Evolutionary conservation across 2,888 invertebrate genomes (phyloP).

Genomic region (Ditula angustiorana): DNA sequence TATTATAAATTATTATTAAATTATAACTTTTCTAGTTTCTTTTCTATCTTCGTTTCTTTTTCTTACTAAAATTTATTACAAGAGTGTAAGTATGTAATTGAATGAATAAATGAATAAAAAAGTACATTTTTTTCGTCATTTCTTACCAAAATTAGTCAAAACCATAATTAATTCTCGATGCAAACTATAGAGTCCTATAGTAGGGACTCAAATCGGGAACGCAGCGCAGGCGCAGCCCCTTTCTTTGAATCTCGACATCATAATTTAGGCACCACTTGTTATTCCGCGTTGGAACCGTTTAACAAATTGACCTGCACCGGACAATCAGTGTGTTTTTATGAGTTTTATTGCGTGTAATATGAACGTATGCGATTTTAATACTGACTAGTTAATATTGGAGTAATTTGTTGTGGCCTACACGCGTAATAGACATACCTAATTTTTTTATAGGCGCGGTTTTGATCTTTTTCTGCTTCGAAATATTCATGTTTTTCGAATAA

Average conservation of each 20-base stretch:
- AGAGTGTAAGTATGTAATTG: too few species aligned
- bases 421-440: too few species aligned
- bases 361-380: conserved; percentile 17
- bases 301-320: conserved; percentile 13
- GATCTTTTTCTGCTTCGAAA: too few species aligned
- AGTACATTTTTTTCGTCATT: too few species aligned
- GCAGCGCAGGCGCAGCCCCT: conserved; percentile 11
- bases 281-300: conserved; percentile 7
- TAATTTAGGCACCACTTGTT: conserved; percentile 33
- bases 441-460: too few species aligned
- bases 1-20: too few species aligned
- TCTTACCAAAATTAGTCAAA: neutral
- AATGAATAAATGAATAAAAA: too few species aligned
- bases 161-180: neutral
- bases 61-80: too few species aligned
- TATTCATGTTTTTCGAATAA: too few species aligned
- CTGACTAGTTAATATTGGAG: neutral
- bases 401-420: neutral
- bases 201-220: conserved; percentile 25
- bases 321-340: conserved; percentile 6
- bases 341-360: conserved; percentile 15
- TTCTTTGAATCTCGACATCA: conserved; percentile 21
- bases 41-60: too few species aligned
- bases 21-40: too few species aligned
- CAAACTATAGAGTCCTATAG: neutral